Percentiles rank a stretch among this genome's conserved stretches.
These are phyloP conservation scores for Apis laboriosa DNA, from an alignment of 1,140 invertebrate genomes.

Conservation along the genomic window DNA sequence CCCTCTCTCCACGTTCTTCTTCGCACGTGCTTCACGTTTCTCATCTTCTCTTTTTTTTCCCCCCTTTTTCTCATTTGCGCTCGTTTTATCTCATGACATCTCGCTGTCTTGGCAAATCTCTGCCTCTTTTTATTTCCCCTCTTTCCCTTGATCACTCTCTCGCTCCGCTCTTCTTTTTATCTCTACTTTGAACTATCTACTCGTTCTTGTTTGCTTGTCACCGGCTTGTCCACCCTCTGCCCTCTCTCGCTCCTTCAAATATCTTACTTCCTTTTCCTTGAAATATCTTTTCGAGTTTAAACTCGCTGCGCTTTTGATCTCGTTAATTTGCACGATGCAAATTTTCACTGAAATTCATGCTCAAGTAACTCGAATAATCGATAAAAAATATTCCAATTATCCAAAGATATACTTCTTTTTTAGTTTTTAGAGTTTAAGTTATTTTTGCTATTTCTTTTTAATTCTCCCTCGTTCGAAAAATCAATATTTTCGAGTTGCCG, in stretches of 20 bases:
- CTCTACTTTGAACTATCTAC: background rate
- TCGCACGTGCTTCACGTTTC: background rate
- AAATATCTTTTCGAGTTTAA: background rate
- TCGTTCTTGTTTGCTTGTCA: background rate
- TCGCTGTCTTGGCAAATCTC: slow-evolving; percentile 8
- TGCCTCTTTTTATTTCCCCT: background rate
- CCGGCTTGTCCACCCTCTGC: background rate
- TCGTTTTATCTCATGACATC: slow-evolving; percentile 5
- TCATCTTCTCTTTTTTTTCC: background rate
- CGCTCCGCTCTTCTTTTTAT: background rate
- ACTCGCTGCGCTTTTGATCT: no score
- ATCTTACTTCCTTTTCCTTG: background rate
- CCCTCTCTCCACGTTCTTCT: background rate
- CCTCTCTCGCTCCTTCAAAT: background rate
- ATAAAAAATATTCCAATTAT: no score
- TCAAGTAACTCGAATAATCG: no score
- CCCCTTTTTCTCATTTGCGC: background rate
- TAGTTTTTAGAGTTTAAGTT: no score
- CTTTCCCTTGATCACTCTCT: background rate
- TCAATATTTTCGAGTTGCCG: background rate
- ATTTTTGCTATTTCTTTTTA: no score
- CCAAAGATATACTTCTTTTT: no score
- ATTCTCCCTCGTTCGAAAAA: no score
- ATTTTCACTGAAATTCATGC: no score
- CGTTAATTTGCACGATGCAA: no score